Base-by-base conservation (phyloP, 2,888 invertebrate species). In the Empis stercorea region DNA sequence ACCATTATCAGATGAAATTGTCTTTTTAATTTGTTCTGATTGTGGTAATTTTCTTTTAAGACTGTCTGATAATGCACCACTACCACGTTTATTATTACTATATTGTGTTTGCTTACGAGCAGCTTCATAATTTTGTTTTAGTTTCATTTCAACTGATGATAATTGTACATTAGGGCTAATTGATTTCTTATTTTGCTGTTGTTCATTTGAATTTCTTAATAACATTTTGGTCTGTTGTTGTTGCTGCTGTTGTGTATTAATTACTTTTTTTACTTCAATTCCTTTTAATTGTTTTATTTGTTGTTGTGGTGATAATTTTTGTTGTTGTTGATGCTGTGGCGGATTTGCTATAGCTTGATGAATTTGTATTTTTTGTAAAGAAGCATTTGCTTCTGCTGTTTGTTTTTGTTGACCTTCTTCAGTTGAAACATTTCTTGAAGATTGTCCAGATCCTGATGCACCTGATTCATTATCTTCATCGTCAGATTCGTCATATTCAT, bases 401-500 rank as follows among this genome's bases (percentile, higher is more conserved):
- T 64, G 51, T 44, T 64, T 63, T 27, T 64, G 63, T 38, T 38
- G 38, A 4, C 17, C 17, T 13, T 38, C 10, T 38, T 38, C 17
- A 10, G 10, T 14, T 17, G 38, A 17, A 11, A 17, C 6, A 38
- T 38, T 38, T 17, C 13, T 38, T 17, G 38, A 17, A 2, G 16
- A 11, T 7, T 16, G 17, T 38, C 17, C 38, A 10, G 38, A 38
- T 15, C 13, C 10, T 9, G 38, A 38, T 17, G 17, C 38, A 1
- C 13, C 38, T 10, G 38, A 38, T 38, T 16, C 17, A 17, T 38
- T 38, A 5, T 38, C 38, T 3, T 38, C 38, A 4, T 38, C 38
- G 3, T 38, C 38, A 11, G 38, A 48, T 20, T 49, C 67, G 7
- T 67, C 67, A 2, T 57, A 64, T 43, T 67, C 67, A 20, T 66